Conservation (phyloP, 2,888 invertebrate genomes). For the Mamestra brassicae region DNA sequence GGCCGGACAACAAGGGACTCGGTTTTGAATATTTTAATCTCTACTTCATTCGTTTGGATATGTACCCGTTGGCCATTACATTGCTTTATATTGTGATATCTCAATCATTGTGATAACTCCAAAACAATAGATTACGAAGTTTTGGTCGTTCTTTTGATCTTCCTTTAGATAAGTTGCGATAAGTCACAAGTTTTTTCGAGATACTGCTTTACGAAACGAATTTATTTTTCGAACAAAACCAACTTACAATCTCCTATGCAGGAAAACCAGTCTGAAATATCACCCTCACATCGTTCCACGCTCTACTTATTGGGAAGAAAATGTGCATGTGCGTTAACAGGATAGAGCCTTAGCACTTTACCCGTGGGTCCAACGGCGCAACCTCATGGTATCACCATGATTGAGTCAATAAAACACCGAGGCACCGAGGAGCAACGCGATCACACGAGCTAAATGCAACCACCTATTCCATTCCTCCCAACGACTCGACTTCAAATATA, state of each 20-base stretch:
- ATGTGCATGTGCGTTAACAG: slow-evolving; percentile 56
- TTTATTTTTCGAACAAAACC: slow-evolving; percentile 46
- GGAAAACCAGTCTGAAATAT: slow-evolving; percentile 56
- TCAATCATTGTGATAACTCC: slow-evolving; percentile 51
- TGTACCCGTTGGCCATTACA: slow-evolving; percentile 40
- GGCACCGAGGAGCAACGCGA: slow-evolving; percentile 67
- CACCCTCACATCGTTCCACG: slow-evolving; percentile 47
- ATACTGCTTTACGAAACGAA: slow-evolving; percentile 7
- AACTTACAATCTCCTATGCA: slow-evolving; percentile 33
- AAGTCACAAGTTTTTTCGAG: slow-evolving; percentile 39
- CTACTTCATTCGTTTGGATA: slow-evolving; percentile 42
- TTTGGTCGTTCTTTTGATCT: slow-evolving; percentile 41
- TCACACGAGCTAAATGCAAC: slow-evolving; percentile 64
- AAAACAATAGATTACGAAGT: slow-evolving; percentile 37
- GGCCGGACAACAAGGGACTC: slow-evolving; percentile 48
- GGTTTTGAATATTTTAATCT: slow-evolving; percentile 57
- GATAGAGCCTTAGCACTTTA: slow-evolving; percentile 63
- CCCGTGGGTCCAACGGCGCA: slow-evolving; percentile 65
- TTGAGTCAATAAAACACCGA: slow-evolving; percentile 79
- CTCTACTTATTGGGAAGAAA: slow-evolving; percentile 60
- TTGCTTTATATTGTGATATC: slow-evolving; percentile 51
- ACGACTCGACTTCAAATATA: slow-evolving; percentile 27
- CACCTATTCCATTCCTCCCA: slow-evolving; percentile 46
- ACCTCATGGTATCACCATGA: slow-evolving; percentile 73
- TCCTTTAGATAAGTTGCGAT: slow-evolving; percentile 35